Percentiles rank a stretch among this genome's conserved stretches.
Evolutionary conservation across 2,888 invertebrate species (phyloP).

Genomic region (Hydroisotoma schaefferi): DNA sequence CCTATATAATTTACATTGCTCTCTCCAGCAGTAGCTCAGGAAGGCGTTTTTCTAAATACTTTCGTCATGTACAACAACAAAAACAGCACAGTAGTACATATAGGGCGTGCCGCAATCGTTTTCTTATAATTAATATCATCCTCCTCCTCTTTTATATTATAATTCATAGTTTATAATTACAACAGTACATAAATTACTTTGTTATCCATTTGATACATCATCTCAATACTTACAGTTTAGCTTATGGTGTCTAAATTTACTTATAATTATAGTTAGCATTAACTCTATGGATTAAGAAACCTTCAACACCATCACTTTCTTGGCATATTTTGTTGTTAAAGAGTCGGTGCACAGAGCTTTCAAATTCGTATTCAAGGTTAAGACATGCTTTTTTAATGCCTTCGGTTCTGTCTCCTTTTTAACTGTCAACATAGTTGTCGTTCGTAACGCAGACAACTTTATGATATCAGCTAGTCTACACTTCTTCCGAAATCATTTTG

Average conservation of each 20-base stretch:
- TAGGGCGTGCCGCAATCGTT: conserved; percentile 15
- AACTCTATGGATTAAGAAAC: no score
- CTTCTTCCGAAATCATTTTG: not conserved
- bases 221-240: not conserved
- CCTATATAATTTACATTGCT: conserved; percentile 3
- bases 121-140: conserved; percentile 19
- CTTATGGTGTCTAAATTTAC: not conserved
- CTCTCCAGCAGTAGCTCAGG: conserved; percentile 17
- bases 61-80: conserved; percentile 8
- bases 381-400: no score
- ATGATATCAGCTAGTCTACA: conserved; percentile 1
- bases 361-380: no score
- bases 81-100: not conserved
- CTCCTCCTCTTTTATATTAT: conserved; percentile 10
- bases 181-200: conserved; percentile 4
- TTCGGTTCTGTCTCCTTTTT: no score
- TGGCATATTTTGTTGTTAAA: no score
- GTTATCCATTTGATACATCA: not conserved
- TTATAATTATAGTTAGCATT: no score
- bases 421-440: no score
- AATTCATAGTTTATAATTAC: conserved; percentile 5
- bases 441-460: no score
- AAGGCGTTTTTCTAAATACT: conserved; percentile 14
- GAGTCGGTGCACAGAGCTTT: no score
- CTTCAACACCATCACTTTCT: not conserved